Evolutionary conservation across 1,140 invertebrate species (phyloP).

Genomic region (Drosophila mauritiana): DNA sequence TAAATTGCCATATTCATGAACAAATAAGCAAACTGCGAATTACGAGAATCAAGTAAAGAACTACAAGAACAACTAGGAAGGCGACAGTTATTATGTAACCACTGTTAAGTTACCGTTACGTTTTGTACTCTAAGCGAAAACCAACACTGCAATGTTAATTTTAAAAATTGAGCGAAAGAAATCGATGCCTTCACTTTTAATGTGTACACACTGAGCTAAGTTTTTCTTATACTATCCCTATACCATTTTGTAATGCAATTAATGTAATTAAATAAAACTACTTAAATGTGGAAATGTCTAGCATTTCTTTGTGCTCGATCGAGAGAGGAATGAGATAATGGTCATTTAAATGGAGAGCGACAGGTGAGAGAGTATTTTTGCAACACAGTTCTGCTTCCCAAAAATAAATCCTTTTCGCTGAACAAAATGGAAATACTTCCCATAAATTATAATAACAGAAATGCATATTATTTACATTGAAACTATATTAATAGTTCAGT

Average conservation of each 20-base stretch:
- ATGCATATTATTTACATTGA: too few species aligned
- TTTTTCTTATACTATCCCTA: constrained; percentile 59
- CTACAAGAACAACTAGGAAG: constrained; percentile 25
- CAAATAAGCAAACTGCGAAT: constrained; percentile 58
- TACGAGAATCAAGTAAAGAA: constrained; percentile 23
- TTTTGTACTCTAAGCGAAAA: constrained; percentile 73
- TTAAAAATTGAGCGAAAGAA: constrained; percentile 60
- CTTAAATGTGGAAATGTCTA: constrained; percentile 54
- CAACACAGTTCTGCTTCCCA: not conserved
- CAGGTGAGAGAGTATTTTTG: constrained; percentile 31
- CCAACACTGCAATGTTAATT: constrained; percentile 70
- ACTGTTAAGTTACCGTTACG: constrained; percentile 76
- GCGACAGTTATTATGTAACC: constrained; percentile 72
- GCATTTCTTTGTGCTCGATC: constrained; percentile 11
- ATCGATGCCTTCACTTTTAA: constrained; percentile 55
- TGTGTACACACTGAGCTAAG: constrained; percentile 52
- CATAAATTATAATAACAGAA: not conserved
- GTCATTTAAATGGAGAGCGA: constrained; percentile 15
- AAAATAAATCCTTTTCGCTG: not conserved
- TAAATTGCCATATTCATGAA: constrained; percentile 74
- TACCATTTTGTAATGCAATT: constrained; percentile 69
- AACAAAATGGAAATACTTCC: not conserved
- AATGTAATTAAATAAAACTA: constrained; percentile 79
- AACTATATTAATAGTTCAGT: too few species aligned
- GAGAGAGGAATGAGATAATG: not conserved